phyloP scores from a whole-genome alignment of 2,113 vertebrate species.

The Ailurus styani region DNA sequence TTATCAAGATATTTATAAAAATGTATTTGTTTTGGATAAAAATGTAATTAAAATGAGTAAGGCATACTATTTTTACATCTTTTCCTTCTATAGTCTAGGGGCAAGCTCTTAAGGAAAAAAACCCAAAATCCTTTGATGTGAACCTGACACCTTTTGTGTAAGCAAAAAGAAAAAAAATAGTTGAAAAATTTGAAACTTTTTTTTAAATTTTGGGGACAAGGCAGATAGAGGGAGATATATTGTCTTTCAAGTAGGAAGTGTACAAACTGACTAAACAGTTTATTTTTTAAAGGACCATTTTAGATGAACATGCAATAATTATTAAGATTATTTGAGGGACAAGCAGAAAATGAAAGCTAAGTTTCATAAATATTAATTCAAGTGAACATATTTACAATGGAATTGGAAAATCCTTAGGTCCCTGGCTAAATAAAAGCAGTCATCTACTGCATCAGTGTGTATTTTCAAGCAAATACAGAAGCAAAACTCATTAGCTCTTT shows the following conservation, averaged over 20 bases:
- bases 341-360: slow-evolving; percentile 20
- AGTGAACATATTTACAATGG: slow-evolving; percentile 18
- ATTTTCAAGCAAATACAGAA: slow-evolving; percentile 80
- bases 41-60: slow-evolving; percentile 43
- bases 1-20: slow-evolving; percentile 17
- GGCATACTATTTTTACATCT: slow-evolving; percentile 22
- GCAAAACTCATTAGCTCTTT: slow-evolving; percentile 83
- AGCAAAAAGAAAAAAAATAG: neutral
- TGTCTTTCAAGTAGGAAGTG: slow-evolving; percentile 50
- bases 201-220: neutral
- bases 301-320: slow-evolving; percentile 9
- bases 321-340: neutral
- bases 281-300: neutral
- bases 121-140: neutral
- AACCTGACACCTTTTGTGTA: neutral
- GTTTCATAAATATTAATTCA: slow-evolving; percentile 44
- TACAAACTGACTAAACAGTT: neutral
- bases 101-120: neutral
- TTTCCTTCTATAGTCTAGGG: neutral
- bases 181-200: neutral
- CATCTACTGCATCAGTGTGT: slow-evolving; percentile 56
- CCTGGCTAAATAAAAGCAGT: slow-evolving; percentile 55
- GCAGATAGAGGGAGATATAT: neutral
- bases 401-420: slow-evolving; percentile 40
- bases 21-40: slow-evolving; percentile 32